phyloP scores from a whole-genome alignment of 1,140 invertebrate species.

The Nephila pilipes region DNA sequence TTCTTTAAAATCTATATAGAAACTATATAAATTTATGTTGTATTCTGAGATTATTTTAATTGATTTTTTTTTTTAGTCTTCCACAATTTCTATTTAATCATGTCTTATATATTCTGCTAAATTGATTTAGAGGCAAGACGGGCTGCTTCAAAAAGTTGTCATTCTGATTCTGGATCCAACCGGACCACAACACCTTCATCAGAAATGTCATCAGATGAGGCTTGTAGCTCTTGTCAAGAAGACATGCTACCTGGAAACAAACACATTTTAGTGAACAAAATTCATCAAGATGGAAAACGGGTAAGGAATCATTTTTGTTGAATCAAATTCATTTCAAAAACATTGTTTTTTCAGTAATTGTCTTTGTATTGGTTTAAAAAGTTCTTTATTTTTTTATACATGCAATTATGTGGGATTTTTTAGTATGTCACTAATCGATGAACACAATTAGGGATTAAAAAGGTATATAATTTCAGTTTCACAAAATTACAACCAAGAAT shows the following conservation, averaged over 20 bases:
- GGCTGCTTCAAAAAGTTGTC: conserved; percentile 11
- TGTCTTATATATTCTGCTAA: not conserved
- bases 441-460: too few relatives aligned
- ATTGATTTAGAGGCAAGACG: conserved; percentile 38
- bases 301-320: not conserved
- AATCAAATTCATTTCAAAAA: not conserved
- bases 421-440: too few relatives aligned
- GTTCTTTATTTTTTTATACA: too few relatives aligned
- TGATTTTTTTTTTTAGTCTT: too few relatives aligned
- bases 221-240: conserved; percentile 67
- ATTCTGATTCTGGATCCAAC: conserved; percentile 55
- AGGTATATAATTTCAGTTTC: too few relatives aligned
- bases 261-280: conserved; percentile 63
- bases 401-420: too few relatives aligned
- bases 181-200: conserved; percentile 63
- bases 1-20: too few relatives aligned
- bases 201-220: conserved; percentile 71
- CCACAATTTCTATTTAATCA: too few relatives aligned
- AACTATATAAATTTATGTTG: too few relatives aligned
- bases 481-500: too few relatives aligned
- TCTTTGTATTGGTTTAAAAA: not conserved
- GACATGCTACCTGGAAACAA: conserved; percentile 64
- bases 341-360: not conserved
- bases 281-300: conserved; percentile 69
- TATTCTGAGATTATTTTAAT: too few relatives aligned